These are phyloP conservation scores for Aythya baeri DNA, from an alignment of 2,113 vertebrate genomes.

Conservation along the genomic window DNA sequence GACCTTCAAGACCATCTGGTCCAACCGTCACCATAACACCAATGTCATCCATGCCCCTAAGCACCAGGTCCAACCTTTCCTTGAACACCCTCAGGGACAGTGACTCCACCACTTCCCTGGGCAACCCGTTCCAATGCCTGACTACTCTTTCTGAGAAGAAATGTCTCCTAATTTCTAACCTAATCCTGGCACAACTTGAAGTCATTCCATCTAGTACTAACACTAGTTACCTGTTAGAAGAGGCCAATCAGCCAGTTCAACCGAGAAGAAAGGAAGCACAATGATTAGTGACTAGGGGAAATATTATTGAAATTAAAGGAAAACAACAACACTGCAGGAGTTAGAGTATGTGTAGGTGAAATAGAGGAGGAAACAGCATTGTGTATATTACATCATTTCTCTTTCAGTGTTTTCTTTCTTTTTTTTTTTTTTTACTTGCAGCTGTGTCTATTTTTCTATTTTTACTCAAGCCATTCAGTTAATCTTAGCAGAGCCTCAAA, in stretches of 20 bases:
- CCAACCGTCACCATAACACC: too few species aligned
- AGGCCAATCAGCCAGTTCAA: not conserved
- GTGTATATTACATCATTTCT: not conserved
- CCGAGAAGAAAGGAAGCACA: not conserved
- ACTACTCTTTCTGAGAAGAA: too few species aligned
- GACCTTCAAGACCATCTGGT: too few species aligned
- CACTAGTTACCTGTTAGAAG: too few species aligned
- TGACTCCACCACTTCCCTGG: too few species aligned
- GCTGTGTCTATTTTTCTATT: conserved; percentile 48
- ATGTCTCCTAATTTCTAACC: too few species aligned
- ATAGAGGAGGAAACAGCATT: not conserved
- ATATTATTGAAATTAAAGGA: not conserved
- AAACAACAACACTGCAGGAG: not conserved
- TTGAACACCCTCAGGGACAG: too few species aligned
- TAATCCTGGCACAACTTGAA: too few species aligned
- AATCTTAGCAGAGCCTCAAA: conserved; percentile 24
- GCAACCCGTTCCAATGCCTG: too few species aligned
- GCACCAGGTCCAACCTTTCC: too few species aligned
- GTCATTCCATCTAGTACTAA: too few species aligned
- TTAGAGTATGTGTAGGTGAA: not conserved
- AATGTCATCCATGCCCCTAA: too few species aligned
- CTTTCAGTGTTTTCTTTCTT: not conserved
- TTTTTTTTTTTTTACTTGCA: conserved; percentile 14
- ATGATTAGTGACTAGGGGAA: not conserved
- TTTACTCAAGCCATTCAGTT: conserved; percentile 44